Conservation (phyloP, 2,797 vertebrate genomes). For the Protonibea diacanthus region DNA sequence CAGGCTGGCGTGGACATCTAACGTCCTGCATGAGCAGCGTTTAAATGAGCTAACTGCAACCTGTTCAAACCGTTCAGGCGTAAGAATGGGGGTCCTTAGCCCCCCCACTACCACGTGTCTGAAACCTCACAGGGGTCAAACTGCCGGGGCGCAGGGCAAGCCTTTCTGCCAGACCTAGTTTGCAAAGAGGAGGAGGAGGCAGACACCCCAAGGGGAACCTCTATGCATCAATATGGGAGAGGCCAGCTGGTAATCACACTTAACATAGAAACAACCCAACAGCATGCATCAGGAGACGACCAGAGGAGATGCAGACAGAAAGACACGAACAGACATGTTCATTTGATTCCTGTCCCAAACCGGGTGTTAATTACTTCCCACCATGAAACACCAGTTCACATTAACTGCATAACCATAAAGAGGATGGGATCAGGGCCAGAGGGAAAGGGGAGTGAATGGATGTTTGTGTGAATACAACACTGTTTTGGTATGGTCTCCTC, state of each 20-base stretch:
- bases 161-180: slow-evolving; percentile 77
- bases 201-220: slow-evolving; percentile 63
- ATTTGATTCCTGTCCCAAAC: slow-evolving; percentile 59
- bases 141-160: slow-evolving; percentile 54
- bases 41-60: slow-evolving; percentile 75
- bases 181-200: slow-evolving; percentile 66
- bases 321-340: slow-evolving; percentile 59
- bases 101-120: slow-evolving; percentile 42
- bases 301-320: slow-evolving; percentile 56
- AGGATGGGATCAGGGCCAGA: slow-evolving; percentile 49
- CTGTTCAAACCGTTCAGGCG: slow-evolving; percentile 72
- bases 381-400: slow-evolving; percentile 69
- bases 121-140: slow-evolving; percentile 75
- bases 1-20: slow-evolving; percentile 52
- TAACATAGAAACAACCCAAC: slow-evolving; percentile 67
- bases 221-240: slow-evolving; percentile 70
- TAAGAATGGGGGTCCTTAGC: slow-evolving; percentile 44
- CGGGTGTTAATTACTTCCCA: slow-evolving; percentile 80
- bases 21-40: slow-evolving; percentile 48
- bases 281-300: slow-evolving; percentile 52
- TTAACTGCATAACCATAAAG: slow-evolving; percentile 69
- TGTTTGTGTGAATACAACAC: slow-evolving; percentile 34
- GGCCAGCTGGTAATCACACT: slow-evolving; percentile 82
- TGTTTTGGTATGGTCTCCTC: slow-evolving; percentile 39
- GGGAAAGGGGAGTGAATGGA: slow-evolving; percentile 33